Evolutionary conservation across 1,140 invertebrate species (phyloP).

Genomic region (Bombus ignitus): DNA sequence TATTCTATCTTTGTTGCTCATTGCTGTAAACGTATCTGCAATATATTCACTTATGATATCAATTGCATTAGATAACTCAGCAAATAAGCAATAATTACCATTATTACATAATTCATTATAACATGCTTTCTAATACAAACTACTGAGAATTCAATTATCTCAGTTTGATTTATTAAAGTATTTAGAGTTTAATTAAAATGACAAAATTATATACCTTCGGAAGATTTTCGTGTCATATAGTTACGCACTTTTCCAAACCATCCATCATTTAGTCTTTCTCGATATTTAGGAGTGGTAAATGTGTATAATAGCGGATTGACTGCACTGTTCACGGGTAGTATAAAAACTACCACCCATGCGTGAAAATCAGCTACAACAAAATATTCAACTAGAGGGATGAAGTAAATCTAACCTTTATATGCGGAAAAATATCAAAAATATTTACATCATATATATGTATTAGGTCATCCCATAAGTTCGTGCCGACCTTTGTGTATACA

Average conservation of each 20-base stretch:
- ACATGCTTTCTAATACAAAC: neutral
- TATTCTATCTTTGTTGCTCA: conserved; percentile 50
- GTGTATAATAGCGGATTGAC: conserved; percentile 92
- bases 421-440: too few species aligned
- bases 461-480: too few species aligned
- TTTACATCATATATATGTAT: too few species aligned
- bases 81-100: neutral
- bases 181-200: too few species aligned
- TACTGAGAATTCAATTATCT: neutral
- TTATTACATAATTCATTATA: neutral
- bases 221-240: conserved; percentile 63
- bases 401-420: neutral
- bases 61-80: neutral
- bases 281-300: conserved; percentile 88
- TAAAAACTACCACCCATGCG: conserved; percentile 90
- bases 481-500: too few species aligned
- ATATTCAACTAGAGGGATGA: neutral
- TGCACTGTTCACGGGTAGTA: conserved; percentile 90
- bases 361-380: conserved; percentile 85
- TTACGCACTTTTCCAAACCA: conserved; percentile 69
- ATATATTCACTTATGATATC: conserved; percentile 2
- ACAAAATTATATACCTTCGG: conserved; percentile 59
- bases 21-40: conserved; percentile 67
- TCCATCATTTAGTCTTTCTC: conserved; percentile 79
- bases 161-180: too few species aligned